A percentile compares a stretch with the other conserved stretches of the same genome.
Conservation (phyloP, 2,797 vertebrate genomes). For the Oceanodroma leucorhoa region DNA sequence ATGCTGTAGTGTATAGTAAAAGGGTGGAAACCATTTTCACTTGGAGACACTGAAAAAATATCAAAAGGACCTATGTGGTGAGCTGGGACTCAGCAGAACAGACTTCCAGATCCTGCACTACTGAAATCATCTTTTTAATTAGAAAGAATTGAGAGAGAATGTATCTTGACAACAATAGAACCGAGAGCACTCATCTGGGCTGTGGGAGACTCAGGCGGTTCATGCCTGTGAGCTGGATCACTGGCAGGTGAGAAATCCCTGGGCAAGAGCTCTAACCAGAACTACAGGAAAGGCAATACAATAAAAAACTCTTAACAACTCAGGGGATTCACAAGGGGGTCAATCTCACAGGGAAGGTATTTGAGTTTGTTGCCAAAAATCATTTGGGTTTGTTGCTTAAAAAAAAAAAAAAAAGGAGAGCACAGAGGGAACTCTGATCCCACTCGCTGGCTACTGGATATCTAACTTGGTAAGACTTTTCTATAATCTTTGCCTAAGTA, state of each 20-base stretch:
- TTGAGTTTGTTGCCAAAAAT: background rate
- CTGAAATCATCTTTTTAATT: background rate
- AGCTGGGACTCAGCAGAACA: background rate
- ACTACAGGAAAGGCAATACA: background rate
- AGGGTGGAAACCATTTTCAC: background rate
- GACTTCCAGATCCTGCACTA: background rate
- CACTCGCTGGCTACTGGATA: background rate
- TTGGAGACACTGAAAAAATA: background rate
- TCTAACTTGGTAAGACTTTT: background rate
- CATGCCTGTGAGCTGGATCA: background rate
- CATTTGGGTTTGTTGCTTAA: background rate
- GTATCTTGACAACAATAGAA: background rate
- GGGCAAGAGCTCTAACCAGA: background rate
- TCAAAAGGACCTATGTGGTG: background rate
- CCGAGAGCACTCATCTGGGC: background rate
- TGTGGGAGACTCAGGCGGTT: background rate
- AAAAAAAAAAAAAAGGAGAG: background rate
- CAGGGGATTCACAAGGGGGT: background rate
- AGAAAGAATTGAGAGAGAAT: background rate
- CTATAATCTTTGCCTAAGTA: background rate
- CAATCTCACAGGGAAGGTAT: background rate
- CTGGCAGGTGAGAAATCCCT: background rate
- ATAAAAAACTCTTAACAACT: background rate
- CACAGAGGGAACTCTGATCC: background rate
- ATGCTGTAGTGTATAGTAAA: background rate